Base-by-base conservation (phyloP, 1,140 invertebrate genomes). In the Drosophila eugracilis region DNA sequence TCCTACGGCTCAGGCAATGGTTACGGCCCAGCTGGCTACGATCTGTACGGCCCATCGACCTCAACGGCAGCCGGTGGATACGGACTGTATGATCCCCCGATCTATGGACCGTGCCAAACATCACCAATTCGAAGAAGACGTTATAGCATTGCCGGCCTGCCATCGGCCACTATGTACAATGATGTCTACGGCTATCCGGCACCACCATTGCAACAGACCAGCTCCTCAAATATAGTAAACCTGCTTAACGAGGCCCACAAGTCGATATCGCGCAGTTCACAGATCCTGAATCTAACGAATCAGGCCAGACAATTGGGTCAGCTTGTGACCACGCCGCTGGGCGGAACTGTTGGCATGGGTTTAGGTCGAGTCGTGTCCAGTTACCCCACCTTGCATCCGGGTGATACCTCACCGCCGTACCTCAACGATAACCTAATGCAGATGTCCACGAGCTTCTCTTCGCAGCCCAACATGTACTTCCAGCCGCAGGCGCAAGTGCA, bases 381-480 rank as follows among this genome's bases (percentile, higher is more conserved):
- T 48, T 91, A 90, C 62, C 90, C 90, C 6, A 90, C 89, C 14
- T 69, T 91, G 28, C 90, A 90, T 66, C 81, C 69, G 22, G 89
- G 89, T 4, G 90, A 91, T 24, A 80, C 67, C 19, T 90, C 90
- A 48, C 83, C 90, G 45, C 90, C 90, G 15, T 91, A 91, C 73
- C 57, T 91, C 5, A 91, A 86, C 75, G 90, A 91, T 42, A 91
- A 91, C 55, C 83, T 91, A 26, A 62, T 91, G 86, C 90, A 91
- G 75, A 90, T 91, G 88, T 90, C 91, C 45, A 53, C 60, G 32
- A 91, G 88, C 66, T 91, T 90, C 73, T 91, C 90, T 50, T 91
- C 91, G 44, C 91, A 91, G 39, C 91, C 91, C 6, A 91, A 91
- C 28, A 91, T 91, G 80, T 91, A 90, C 65, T 91, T 91, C 62